Evolutionary conservation across 2,888 invertebrate species (phyloP).

Genomic region (Dendrolimus houi): DNA sequence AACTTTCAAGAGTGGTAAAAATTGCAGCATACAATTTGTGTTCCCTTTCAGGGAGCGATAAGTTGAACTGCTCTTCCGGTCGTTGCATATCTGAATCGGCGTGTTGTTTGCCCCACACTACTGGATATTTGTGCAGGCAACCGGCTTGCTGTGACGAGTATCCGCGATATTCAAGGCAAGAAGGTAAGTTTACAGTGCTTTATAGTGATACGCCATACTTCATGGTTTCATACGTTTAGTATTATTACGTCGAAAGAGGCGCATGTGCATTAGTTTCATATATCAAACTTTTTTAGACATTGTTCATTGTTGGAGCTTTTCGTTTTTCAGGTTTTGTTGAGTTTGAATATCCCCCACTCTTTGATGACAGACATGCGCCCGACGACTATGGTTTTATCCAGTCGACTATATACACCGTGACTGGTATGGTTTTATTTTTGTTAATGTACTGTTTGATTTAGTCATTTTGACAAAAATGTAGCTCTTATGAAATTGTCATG

Average conservation of each 20-base stretch:
- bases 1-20: too few relatives aligned
- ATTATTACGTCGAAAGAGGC: too few relatives aligned
- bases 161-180: constrained; percentile 21
- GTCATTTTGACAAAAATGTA: too few relatives aligned
- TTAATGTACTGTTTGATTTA: background rate
- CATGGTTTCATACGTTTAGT: too few relatives aligned
- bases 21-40: too few relatives aligned
- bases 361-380: constrained; percentile 52
- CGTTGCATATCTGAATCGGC: constrained; percentile 72
- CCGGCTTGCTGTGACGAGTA: constrained; percentile 60
- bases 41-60: constrained; percentile 34
- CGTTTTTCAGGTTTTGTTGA: constrained; percentile 30
- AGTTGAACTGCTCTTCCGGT: constrained; percentile 70
- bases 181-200: constrained; percentile 16
- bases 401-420: constrained; percentile 67
- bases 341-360: constrained; percentile 44
- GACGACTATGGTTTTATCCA: constrained; percentile 67
- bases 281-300: too few relatives aligned
- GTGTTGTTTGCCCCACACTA: constrained; percentile 52
- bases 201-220: background rate
- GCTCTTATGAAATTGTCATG: too few relatives aligned
- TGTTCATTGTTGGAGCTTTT: background rate
- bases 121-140: constrained; percentile 40
- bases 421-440: constrained; percentile 32
- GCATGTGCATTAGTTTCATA: too few relatives aligned